phyloP scores from a whole-genome alignment of 2,113 vertebrate species.

The Gymnobelideus leadbeateri region DNA sequence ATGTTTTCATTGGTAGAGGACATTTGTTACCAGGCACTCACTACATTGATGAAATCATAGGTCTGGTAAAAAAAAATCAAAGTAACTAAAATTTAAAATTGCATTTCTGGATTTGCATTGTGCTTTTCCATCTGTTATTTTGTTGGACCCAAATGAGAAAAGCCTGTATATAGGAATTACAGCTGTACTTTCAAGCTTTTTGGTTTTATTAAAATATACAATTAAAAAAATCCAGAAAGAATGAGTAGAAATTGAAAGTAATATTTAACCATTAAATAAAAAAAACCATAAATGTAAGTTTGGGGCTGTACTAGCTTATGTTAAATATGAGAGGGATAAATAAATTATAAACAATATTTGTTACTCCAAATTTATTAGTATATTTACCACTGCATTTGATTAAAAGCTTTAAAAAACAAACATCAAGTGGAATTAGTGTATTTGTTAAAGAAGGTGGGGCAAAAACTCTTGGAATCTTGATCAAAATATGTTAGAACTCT shows the following conservation, averaged over 20 bases:
- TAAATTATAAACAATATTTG: background rate
- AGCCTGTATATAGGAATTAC: background rate
- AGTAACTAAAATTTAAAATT: background rate
- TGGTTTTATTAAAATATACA: constrained; percentile 14
- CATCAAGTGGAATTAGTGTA: background rate
- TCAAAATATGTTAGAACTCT: background rate
- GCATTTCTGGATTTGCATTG: background rate
- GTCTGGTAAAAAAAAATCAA: background rate
- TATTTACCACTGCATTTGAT: constrained; percentile 12
- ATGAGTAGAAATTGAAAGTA: constrained; percentile 12
- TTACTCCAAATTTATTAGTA: constrained; percentile 27
- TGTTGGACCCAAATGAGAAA: background rate
- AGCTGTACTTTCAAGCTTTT: background rate
- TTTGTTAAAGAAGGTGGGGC: background rate
- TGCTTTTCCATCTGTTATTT: background rate
- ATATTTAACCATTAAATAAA: constrained; percentile 23
- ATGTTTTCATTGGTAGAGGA: background rate
- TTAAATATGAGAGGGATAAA: constrained; percentile 24
- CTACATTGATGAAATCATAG: background rate
- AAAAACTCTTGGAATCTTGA: background rate
- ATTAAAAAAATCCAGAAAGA: constrained; percentile 41
- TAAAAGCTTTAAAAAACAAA: constrained; percentile 29
- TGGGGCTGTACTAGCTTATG: background rate
- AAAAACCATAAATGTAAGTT: background rate
- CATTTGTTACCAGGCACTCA: background rate